These are phyloP conservation scores for Tympanoctomys barrerae DNA, from an alignment of 2,797 vertebrate species.

Conservation along the genomic window DNA sequence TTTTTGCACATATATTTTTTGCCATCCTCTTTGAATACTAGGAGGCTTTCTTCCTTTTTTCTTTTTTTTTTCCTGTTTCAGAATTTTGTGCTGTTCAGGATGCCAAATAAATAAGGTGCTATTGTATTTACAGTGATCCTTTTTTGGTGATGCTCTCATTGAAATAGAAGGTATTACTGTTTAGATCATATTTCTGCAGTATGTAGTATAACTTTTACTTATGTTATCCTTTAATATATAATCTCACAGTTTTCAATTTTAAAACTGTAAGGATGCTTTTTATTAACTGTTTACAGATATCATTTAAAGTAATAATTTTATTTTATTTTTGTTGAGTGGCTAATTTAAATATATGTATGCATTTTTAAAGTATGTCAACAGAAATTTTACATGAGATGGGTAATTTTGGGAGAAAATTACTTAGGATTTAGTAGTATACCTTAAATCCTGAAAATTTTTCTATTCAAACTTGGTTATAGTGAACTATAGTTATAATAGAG, in stretches of 20 bases:
- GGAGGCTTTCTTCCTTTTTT: slow-evolving; percentile 17
- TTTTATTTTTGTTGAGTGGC: background rate
- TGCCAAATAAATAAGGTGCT: background rate
- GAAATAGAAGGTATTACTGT: background rate
- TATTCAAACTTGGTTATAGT: slow-evolving; percentile 16
- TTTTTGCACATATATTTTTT: slow-evolving; percentile 1
- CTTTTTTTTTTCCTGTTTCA: background rate
- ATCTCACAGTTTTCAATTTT: slow-evolving; percentile 32
- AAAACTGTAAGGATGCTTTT: slow-evolving; percentile 22
- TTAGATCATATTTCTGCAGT: background rate
- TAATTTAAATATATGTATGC: slow-evolving; percentile 40
- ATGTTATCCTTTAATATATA: background rate
- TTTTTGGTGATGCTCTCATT: background rate
- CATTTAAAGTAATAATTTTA: slow-evolving; percentile 1
- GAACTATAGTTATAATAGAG: slow-evolving; percentile 58
- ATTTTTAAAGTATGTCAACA: slow-evolving; percentile 44
- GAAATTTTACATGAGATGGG: slow-evolving; percentile 57
- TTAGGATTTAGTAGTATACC: slow-evolving; percentile 60
- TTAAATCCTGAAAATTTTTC: slow-evolving; percentile 60
- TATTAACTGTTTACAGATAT: background rate
- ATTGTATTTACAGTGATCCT: background rate
- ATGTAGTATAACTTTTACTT: slow-evolving; percentile 13
- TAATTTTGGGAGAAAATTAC: slow-evolving; percentile 50
- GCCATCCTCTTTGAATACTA: background rate
- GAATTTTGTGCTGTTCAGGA: background rate